A percentile compares a stretch with the other conserved stretches of the same genome.
Conservation (phyloP, 2,113 vertebrate species). For the Paramormyrops kingsleyae region DNA sequence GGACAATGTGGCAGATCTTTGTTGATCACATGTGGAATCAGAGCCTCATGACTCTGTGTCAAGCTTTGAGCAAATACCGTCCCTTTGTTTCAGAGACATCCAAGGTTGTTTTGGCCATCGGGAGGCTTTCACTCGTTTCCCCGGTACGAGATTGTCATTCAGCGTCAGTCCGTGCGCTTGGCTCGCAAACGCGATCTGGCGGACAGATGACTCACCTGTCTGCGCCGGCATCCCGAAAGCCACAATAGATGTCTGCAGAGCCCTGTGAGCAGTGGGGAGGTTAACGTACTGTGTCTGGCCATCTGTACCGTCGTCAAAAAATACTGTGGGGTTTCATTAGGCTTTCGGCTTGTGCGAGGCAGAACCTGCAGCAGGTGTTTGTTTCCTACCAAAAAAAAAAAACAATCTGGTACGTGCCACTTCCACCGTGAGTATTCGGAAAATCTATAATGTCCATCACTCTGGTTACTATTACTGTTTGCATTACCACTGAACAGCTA, state of each 20-base stretch:
- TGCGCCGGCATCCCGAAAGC: neutral
- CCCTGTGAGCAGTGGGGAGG: neutral
- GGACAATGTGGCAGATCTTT: neutral
- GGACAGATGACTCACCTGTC: neutral
- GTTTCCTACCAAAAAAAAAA: neutral
- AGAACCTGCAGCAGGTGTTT: neutral
- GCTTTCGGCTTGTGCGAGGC: neutral
- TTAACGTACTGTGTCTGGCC: conserved; percentile 8
- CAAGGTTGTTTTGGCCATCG: neutral
- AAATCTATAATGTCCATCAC: neutral
- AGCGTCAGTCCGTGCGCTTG: neutral
- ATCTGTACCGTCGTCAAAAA: conserved; percentile 1
- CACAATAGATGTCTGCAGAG: neutral
- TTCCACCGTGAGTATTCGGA: neutral
- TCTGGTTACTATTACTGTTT: neutral
- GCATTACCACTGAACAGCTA: too few relatives aligned
- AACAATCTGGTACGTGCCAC: neutral
- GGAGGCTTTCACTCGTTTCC: neutral
- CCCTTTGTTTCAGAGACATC: neutral
- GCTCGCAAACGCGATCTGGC: neutral
- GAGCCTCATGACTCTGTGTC: neutral
- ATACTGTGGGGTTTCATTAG: neutral
- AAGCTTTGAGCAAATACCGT: neutral
- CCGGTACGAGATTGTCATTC: neutral
- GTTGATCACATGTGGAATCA: neutral